Conservation (phyloP, 1,140 invertebrate genomes). For the Ceratosolen fusciceps region DNA sequence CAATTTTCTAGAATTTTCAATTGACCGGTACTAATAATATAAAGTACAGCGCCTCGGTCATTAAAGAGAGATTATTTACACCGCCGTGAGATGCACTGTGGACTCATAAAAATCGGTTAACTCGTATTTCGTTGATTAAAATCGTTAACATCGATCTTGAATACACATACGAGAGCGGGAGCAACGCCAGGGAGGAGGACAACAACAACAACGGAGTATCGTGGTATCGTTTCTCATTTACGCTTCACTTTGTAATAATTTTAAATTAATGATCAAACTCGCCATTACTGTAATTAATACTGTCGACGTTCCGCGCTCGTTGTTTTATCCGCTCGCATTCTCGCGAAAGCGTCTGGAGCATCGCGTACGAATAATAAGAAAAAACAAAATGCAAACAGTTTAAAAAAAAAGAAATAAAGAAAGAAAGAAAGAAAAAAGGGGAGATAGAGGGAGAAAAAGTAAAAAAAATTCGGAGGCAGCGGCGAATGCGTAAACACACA, state of each 20-base stretch:
- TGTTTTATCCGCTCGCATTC: slow-evolving; percentile 51
- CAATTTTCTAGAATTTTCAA: background rate
- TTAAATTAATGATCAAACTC: slow-evolving; percentile 64
- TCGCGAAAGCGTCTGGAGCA: background rate
- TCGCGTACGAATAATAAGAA: slow-evolving; percentile 9
- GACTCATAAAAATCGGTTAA: slow-evolving; percentile 48
- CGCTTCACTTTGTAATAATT: slow-evolving; percentile 59
- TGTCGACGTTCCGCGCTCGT: slow-evolving; percentile 55
- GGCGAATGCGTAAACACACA: slow-evolving; percentile 19
- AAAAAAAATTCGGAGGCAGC: background rate
- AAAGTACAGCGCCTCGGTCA: background rate
- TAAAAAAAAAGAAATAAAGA: background rate
- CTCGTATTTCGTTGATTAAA: slow-evolving; percentile 62
- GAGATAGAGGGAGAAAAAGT: background rate
- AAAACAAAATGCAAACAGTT: background rate
- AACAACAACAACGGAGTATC: too few species aligned
- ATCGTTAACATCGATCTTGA: slow-evolving; percentile 60
- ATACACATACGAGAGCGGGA: slow-evolving; percentile 33
- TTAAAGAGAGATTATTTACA: slow-evolving; percentile 16
- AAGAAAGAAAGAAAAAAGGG: background rate
- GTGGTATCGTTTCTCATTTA: slow-evolving; percentile 54
- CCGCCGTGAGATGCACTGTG: background rate
- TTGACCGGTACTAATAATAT: background rate
- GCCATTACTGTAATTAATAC: slow-evolving; percentile 64
- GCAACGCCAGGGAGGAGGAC: too few species aligned